These are phyloP conservation scores for Synanthedon andrenaeformis DNA, from an alignment of 2,888 invertebrate genomes.

Conservation along the genomic window DNA sequence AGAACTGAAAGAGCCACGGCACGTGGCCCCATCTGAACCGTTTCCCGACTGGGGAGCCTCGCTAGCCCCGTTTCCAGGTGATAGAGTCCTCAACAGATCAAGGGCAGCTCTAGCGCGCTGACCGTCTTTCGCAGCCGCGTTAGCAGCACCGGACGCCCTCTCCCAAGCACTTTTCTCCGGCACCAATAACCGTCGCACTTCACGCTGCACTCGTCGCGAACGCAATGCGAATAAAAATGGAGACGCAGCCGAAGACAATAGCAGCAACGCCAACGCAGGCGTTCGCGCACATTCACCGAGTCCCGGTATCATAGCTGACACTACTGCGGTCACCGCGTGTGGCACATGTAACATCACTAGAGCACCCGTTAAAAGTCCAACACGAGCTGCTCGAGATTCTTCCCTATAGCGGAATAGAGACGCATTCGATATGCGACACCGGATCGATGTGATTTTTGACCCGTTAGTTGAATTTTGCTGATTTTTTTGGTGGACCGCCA, in stretches of 20 bases:
- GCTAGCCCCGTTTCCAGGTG: conserved; percentile 54
- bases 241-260: conserved; percentile 75
- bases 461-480: conserved; percentile 57
- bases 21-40: conserved; percentile 64
- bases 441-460: conserved; percentile 79
- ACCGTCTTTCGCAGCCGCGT: conserved; percentile 68
- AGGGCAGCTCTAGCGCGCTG: conserved; percentile 57
- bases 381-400: conserved; percentile 89
- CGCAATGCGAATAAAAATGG: conserved; percentile 84
- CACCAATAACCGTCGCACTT: conserved; percentile 47
- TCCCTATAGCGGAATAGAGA: conserved; percentile 87
- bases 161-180: conserved; percentile 65
- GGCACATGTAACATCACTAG: conserved; percentile 81
- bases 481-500: conserved; percentile 40
- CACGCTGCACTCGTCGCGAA: conserved; percentile 73
- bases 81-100: conserved; percentile 51
- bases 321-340: conserved; percentile 56
- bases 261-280: conserved; percentile 65
- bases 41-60: conserved; percentile 33
- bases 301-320: conserved; percentile 61
- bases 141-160: conserved; percentile 63
- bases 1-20: conserved; percentile 74
- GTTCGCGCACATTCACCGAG: conserved; percentile 57
- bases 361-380: conserved; percentile 74
- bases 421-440: conserved; percentile 85